Evolutionary conservation across 2,113 vertebrate species (phyloP).

Genomic region (Vidua chalybeata): DNA sequence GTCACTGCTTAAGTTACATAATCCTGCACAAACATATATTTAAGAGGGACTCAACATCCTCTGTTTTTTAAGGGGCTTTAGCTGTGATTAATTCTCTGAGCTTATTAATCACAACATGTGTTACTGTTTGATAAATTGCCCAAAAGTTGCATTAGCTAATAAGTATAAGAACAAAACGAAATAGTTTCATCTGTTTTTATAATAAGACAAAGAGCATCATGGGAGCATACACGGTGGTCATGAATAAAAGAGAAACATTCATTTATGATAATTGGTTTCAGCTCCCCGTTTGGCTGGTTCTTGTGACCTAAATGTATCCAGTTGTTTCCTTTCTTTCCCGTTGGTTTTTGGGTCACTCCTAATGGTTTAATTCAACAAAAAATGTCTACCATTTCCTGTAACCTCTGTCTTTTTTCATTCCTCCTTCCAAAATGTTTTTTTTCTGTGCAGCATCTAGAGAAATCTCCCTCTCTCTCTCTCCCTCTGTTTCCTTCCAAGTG

Average conservation of each 20-base stretch:
- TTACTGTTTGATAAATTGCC: slow-evolving; percentile 83
- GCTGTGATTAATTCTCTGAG: slow-evolving; percentile 71
- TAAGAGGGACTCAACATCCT: slow-evolving; percentile 40
- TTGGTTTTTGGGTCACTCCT: slow-evolving; percentile 87
- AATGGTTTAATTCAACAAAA: slow-evolving; percentile 98
- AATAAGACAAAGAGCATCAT: slow-evolving; percentile 85
- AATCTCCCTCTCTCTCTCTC: slow-evolving; percentile 64
- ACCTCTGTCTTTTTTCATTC: slow-evolving; percentile 94
- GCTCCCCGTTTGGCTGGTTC: slow-evolving; percentile 86
- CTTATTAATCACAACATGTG: slow-evolving; percentile 80
- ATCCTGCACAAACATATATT: slow-evolving; percentile 66
- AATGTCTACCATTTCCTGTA: slow-evolving; percentile 96
- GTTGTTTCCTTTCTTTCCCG: slow-evolving; percentile 86
- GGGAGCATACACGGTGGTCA: slow-evolving; percentile 87
- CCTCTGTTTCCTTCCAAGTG: slow-evolving; percentile 76
- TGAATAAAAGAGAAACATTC: slow-evolving; percentile 88
- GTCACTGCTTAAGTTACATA: slow-evolving; percentile 65
- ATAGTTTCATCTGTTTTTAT: slow-evolving; percentile 87
- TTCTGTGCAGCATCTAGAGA: slow-evolving; percentile 74
- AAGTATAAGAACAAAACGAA: slow-evolving; percentile 81
- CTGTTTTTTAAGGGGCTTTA: slow-evolving; percentile 60
- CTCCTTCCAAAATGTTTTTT: slow-evolving; percentile 83
- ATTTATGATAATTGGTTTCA: slow-evolving; percentile 90
- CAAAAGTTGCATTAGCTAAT: slow-evolving; percentile 85
- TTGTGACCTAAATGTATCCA: slow-evolving; percentile 90